Conservation (phyloP, 2,113 vertebrate species). For the Oceanodroma tethys region DNA sequence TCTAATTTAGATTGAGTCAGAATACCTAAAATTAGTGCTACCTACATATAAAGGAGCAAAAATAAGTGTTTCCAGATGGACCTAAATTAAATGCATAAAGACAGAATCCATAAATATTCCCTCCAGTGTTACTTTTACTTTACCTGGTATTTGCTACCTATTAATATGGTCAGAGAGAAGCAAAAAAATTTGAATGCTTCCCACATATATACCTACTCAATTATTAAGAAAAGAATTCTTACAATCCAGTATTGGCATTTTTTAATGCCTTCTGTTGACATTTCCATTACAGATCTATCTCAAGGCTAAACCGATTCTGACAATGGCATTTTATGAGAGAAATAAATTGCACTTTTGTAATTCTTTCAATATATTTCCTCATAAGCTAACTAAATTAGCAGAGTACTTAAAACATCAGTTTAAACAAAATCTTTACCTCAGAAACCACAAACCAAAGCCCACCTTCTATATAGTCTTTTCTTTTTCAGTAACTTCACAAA, state of each 20-base stretch:
- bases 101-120: constrained; percentile 13
- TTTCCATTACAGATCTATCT: neutral
- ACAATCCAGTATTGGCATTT: neutral
- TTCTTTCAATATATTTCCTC: constrained; percentile 14
- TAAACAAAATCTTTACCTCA: neutral
- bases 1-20: neutral
- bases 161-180: neutral
- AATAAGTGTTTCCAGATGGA: constrained; percentile 11
- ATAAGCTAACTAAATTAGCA: constrained; percentile 12
- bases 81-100: constrained; percentile 13
- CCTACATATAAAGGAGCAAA: neutral
- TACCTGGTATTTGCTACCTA: neutral
- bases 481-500: neutral
- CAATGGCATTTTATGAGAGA: neutral
- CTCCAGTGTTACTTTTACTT: neutral
- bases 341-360: neutral
- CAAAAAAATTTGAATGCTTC: neutral
- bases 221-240: neutral
- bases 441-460: neutral
- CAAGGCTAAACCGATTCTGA: neutral
- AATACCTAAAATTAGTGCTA: constrained; percentile 22
- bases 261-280: neutral
- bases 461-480: neutral
- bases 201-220: neutral
- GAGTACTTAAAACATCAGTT: neutral